phyloP scores from a whole-genome alignment of 1,140 invertebrate genomes.

The Calliphora vicina region DNA sequence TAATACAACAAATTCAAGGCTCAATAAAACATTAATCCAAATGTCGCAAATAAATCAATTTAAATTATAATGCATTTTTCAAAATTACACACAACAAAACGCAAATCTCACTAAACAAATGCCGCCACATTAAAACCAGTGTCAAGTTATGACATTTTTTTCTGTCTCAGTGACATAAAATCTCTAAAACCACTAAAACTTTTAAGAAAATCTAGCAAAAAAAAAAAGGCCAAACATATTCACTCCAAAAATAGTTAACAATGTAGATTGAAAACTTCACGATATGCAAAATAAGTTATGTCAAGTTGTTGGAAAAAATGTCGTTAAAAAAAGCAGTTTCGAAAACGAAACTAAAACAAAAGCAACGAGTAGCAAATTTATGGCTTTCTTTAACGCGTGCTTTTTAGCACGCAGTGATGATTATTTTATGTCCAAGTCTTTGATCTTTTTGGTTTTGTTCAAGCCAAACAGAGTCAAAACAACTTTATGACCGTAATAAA shows the following conservation, averaged over 20 bases:
- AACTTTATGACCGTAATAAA: not conserved
- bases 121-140: slow-evolving; percentile 23
- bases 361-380: not conserved
- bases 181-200: not conserved
- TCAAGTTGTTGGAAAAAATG: not conserved
- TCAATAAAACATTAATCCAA: slow-evolving; percentile 30
- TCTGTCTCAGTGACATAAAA: slow-evolving; percentile 12
- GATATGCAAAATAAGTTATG: slow-evolving; percentile 1
- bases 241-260: too few relatives aligned
- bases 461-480: not conserved
- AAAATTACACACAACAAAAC: not conserved
- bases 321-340: not conserved
- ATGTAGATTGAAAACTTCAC: not conserved
- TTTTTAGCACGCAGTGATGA: not conserved
- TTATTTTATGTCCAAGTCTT: not conserved
- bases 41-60: slow-evolving; percentile 29
- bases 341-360: not conserved
- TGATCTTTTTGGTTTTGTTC: not conserved
- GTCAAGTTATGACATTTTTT: slow-evolving; percentile 34
- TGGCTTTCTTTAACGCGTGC: not conserved
- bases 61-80: slow-evolving; percentile 26
- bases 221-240: too few relatives aligned
- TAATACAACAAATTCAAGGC: not conserved
- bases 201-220: not conserved
- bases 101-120: not conserved